These are phyloP conservation scores for Hydraecia micacea DNA, from an alignment of 2,888 invertebrate genomes.

Conservation along the genomic window DNA sequence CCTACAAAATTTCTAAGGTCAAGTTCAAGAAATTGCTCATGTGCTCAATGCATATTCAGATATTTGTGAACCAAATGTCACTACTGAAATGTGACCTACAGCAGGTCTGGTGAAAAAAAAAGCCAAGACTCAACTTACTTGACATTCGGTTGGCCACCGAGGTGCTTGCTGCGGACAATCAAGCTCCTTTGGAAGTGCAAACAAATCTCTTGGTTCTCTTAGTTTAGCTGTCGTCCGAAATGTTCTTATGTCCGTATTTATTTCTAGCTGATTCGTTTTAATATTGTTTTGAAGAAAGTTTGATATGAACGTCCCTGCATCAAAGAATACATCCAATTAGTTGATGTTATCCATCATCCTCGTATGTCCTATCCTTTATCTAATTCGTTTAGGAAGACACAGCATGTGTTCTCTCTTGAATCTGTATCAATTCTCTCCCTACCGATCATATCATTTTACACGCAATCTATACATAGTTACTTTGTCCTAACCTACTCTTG, in stretches of 20 bases:
- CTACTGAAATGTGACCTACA: neutral
- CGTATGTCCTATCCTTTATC: neutral
- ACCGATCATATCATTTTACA: neutral
- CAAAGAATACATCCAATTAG: conserved; percentile 45
- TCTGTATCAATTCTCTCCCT: neutral
- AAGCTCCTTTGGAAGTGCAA: conserved; percentile 92
- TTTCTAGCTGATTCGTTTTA: conserved; percentile 93
- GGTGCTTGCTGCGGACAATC: conserved; percentile 94
- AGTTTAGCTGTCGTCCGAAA: conserved; percentile 92
- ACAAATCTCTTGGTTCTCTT: conserved; percentile 93
- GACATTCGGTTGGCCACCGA: conserved; percentile 97
- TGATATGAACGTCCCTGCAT: conserved; percentile 91
- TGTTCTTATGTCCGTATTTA: conserved; percentile 92
- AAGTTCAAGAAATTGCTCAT: neutral
- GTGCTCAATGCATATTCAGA: neutral
- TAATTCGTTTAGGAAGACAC: neutral
- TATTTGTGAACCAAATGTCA: conserved; percentile 7
- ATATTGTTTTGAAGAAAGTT: conserved; percentile 91
- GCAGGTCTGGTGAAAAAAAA: neutral
- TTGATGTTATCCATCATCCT: neutral
- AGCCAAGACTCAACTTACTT: conserved; percentile 89
- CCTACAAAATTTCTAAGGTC: neutral
- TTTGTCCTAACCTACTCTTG: neutral
- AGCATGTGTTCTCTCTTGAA: neutral
- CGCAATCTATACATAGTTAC: neutral